phyloP scores from a whole-genome alignment of 1,140 invertebrate genomes.

The Ceratosolen fusciceps region DNA sequence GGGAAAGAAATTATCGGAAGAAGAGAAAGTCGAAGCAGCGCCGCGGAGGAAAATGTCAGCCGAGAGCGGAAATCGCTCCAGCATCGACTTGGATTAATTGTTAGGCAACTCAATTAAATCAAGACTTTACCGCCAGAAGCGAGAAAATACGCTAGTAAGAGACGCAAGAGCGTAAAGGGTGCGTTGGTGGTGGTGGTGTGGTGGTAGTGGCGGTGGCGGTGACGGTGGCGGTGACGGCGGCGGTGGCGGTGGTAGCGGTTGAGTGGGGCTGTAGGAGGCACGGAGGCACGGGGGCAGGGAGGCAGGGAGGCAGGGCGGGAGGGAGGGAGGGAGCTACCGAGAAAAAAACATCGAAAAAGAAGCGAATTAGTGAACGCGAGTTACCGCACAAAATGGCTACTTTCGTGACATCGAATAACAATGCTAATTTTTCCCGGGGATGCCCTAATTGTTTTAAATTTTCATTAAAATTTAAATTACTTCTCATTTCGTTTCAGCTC shows the following conservation, averaged over 20 bases:
- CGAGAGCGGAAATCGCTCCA: slow-evolving; percentile 14
- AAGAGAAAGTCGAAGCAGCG: too few relatives aligned
- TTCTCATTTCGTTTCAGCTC: slow-evolving; percentile 12
- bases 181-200: too few relatives aligned
- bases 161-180: too few relatives aligned
- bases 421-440: slow-evolving; percentile 37
- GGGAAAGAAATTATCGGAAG: slow-evolving; percentile 28
- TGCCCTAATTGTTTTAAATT: slow-evolving; percentile 33
- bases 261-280: too few relatives aligned
- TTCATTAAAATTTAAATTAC: slow-evolving; percentile 46
- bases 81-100: slow-evolving; percentile 43
- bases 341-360: neutral
- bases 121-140: slow-evolving; percentile 13
- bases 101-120: slow-evolving; percentile 49
- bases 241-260: too few relatives aligned
- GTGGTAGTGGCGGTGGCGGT: too few relatives aligned
- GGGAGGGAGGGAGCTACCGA: neutral
- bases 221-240: too few relatives aligned
- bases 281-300: too few relatives aligned
- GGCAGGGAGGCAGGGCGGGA: too few relatives aligned
- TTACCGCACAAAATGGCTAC: neutral
- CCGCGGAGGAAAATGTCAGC: neutral
- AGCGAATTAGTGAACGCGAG: neutral
- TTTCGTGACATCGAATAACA: neutral
- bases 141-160: neutral